Conservation (phyloP, 2,797 vertebrate species). For the Salmo trutta region DNA sequence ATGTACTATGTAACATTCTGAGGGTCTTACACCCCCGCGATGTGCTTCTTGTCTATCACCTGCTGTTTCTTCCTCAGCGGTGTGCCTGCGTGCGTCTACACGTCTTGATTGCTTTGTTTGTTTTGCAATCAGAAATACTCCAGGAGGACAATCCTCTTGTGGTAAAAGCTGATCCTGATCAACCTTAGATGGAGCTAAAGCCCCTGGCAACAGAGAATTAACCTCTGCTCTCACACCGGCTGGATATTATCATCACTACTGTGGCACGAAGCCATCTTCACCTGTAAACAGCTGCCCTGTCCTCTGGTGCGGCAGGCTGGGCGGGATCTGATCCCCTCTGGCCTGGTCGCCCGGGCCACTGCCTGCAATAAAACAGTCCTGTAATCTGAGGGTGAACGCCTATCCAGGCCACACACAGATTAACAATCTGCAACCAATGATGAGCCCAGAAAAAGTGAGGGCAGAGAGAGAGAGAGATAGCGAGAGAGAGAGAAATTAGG, state of each 20-base stretch:
- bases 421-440: constrained; percentile 86
- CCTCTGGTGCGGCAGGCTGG: constrained; percentile 19
- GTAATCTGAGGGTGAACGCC: constrained; percentile 88
- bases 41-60: neutral
- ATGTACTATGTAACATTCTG: neutral
- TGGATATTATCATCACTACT: constrained; percentile 3
- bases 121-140: constrained; percentile 21
- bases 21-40: neutral
- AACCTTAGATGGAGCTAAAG: constrained; percentile 29
- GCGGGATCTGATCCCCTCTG: neutral
- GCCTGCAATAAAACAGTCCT: constrained; percentile 82
- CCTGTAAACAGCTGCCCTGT: constrained; percentile 65
- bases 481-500: constrained; percentile 25
- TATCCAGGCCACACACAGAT: constrained; percentile 96
- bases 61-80: neutral
- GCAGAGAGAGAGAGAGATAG: neutral
- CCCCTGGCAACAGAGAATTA: constrained; percentile 10
- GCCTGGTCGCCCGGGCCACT: constrained; percentile 46
- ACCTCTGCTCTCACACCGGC: neutral
- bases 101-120: neutral
- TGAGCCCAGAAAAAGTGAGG: constrained; percentile 45
- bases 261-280: constrained; percentile 47
- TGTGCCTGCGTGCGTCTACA: neutral
- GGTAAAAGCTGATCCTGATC: constrained; percentile 45
- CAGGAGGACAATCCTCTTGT: constrained; percentile 38